phyloP scores from a whole-genome alignment of 1,140 invertebrate species.

The Acyrthosiphon pisum region DNA sequence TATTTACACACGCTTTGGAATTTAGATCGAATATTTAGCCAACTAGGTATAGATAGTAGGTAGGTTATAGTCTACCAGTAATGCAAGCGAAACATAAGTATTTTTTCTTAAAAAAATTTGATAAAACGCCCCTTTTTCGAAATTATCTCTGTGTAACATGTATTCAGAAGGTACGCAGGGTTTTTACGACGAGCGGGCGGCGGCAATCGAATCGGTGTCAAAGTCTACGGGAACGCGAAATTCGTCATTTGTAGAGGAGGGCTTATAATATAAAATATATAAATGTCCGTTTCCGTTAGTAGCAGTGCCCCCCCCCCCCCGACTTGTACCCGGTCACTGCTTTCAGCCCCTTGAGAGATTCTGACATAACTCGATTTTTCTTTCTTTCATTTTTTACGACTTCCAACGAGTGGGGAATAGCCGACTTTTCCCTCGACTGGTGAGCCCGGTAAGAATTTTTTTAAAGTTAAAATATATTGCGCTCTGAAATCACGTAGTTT shows the following conservation, averaged over 20 bases:
- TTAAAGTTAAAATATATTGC: background rate
- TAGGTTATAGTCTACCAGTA: background rate
- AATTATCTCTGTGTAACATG: constrained; percentile 45
- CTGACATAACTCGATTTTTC: background rate
- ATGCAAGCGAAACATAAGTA: background rate
- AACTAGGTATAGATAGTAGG: background rate
- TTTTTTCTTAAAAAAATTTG: background rate
- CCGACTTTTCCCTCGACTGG: background rate
- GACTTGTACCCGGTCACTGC: background rate
- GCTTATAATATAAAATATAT: background rate
- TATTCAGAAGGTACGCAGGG: constrained; percentile 43
- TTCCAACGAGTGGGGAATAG: background rate
- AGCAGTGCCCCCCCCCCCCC: background rate
- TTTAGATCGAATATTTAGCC: background rate
- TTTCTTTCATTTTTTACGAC: background rate
- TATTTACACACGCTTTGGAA: background rate
- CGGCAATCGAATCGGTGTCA: background rate
- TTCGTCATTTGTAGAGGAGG: background rate
- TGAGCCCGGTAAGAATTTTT: background rate
- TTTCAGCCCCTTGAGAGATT: background rate
- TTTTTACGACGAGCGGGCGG: background rate
- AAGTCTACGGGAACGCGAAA: background rate
- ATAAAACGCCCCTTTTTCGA: background rate
- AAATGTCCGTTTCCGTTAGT: background rate
- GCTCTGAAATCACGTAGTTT: background rate